Evolutionary conservation across 2,113 vertebrate species (phyloP).

Genomic region (Tursiops truncatus): DNA sequence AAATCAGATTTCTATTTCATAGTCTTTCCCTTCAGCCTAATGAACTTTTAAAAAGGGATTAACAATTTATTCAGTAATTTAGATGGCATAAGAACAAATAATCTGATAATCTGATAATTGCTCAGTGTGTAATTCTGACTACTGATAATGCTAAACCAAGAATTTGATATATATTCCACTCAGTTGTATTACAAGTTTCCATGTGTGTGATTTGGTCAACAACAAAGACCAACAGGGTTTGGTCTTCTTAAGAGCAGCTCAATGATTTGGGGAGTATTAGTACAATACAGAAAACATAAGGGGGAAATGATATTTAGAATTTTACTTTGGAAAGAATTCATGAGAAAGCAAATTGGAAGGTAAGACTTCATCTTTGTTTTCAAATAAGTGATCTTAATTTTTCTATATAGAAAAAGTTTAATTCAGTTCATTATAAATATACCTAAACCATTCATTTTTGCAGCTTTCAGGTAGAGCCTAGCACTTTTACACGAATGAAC

Average conservation of each 20-base stretch:
- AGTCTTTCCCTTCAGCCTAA: slow-evolving; percentile 5
- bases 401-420: not conserved
- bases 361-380: not conserved
- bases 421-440: slow-evolving; percentile 74
- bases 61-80: not conserved
- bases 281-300: not conserved
- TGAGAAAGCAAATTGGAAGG: not conserved
- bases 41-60: not conserved
- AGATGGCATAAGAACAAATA: not conserved
- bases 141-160: not conserved
- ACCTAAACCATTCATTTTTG: slow-evolving; percentile 72
- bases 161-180: not conserved
- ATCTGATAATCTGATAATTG: not conserved
- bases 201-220: not conserved
- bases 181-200: not conserved
- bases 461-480: slow-evolving; percentile 70
- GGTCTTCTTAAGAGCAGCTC: not conserved
- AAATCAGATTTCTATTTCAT: not conserved
- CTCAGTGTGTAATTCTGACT: not conserved
- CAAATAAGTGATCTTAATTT: slow-evolving; percentile 4
- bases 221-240: not conserved
- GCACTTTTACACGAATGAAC: slow-evolving; percentile 57
- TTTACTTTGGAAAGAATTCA: not conserved
- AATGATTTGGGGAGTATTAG: not conserved
- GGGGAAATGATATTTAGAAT: not conserved